Base-by-base conservation (phyloP, 2,797 vertebrate genomes). In the Bryconaethiops microstoma region DNA sequence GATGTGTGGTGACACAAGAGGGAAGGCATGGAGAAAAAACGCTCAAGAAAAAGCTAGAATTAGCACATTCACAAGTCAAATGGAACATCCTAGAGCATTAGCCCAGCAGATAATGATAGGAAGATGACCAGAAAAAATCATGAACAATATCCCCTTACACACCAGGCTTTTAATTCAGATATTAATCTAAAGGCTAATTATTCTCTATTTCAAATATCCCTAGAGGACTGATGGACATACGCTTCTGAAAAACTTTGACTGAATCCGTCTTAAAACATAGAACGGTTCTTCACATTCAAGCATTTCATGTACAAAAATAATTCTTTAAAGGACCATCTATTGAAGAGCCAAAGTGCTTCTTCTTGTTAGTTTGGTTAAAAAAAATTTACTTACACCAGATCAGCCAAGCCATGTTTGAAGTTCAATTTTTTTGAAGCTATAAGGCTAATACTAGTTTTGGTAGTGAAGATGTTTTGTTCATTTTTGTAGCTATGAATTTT, bases 1-100 rank as follows among this genome's bases (percentile, higher is more conserved):
- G 45, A 52, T 74, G 19, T 64, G 68, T 10, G 25, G 69, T 79
- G 69, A 73, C 78, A 79, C 23, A 54, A 57, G 23, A 83, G 59
- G 42, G 13, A 74, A 74, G 35, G 79, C 62, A 75, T 55, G 42
- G 8, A 40, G 5, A 39, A 71, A 4, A 78, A 79, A 75, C 59
- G 17, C 70, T 73, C 55, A 35, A 82, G 23, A 86, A 77, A 74
- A 29, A 69, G 8, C 45, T 52, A 7, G 29, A 42, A 82, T 62
- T 25, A 55, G 14, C 29, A 70, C 76, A 13, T 35, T 54, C 16
- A 63, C 12, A 64, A 55, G 50, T 65, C 14, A 64, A 35, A n/a
- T 13, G 40, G 79, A 75, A 70, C 23, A 69, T 62, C 42, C 35
- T 21, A 60, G 14, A 75, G 54, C 52, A 69, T 68, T 62, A 60